Conservation (phyloP, 1,140 invertebrate species). For the Euura lappo region DNA sequence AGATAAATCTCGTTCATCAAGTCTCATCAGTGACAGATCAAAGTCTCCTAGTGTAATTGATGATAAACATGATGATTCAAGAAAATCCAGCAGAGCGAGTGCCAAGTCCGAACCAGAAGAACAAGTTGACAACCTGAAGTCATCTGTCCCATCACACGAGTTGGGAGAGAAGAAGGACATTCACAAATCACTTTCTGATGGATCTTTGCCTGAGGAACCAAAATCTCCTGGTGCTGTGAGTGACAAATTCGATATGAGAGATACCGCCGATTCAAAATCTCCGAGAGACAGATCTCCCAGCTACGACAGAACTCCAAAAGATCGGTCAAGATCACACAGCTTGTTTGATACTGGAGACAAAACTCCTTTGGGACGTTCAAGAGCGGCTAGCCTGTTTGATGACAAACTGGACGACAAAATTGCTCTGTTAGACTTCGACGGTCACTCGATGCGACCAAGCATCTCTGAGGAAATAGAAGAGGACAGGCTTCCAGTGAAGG, state of each 20-base stretch:
- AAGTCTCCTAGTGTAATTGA: neutral
- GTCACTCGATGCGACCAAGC: constrained; percentile 1
- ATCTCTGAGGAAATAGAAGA: constrained; percentile 31
- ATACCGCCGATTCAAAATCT: constrained; percentile 3
- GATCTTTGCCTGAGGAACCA: neutral
- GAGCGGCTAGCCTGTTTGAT: constrained; percentile 49
- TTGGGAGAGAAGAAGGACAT: neutral
- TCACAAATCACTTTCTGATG: neutral
- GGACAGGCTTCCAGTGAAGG: neutral
- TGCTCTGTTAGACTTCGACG: constrained; percentile 14
- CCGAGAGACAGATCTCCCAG: constrained; percentile 3
- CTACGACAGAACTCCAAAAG: constrained; percentile 34
- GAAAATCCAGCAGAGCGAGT: too few species aligned
- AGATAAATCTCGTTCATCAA: constrained; percentile 10
- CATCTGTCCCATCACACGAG: neutral
- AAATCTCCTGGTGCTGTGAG: constrained; percentile 7
- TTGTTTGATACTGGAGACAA: constrained; percentile 46
- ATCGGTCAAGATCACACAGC: constrained; percentile 51
- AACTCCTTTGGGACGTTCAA: constrained; percentile 41
- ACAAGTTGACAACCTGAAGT: too few species aligned
- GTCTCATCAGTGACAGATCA: neutral
- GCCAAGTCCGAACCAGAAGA: neutral
- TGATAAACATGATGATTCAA: too few species aligned
- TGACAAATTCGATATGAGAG: neutral
- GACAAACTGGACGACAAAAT: constrained; percentile 37